Evolutionary conservation across 2,113 vertebrate genomes (phyloP).

Genomic region (Glaucomys volans): DNA sequence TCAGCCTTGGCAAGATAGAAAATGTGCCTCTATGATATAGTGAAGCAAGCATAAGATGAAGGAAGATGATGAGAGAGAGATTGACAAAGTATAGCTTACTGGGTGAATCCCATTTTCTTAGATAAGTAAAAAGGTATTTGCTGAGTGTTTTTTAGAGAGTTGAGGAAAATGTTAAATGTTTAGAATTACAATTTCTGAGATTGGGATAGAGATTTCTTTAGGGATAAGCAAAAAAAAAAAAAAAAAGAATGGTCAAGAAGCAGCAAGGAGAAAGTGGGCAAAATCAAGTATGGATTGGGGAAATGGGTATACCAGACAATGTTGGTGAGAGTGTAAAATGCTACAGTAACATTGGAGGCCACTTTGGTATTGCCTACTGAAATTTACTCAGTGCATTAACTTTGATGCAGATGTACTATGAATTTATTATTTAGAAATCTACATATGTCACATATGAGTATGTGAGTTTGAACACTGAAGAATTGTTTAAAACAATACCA

Average conservation of each 20-base stretch:
- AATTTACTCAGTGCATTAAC: not conserved
- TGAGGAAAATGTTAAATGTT: conserved; percentile 1
- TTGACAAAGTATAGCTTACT: conserved; percentile 20
- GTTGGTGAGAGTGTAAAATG: not conserved
- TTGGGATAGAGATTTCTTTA: not conserved
- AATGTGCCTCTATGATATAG: not conserved
- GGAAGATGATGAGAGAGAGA: not conserved
- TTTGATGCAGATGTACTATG: not conserved
- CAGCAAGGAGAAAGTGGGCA: not conserved
- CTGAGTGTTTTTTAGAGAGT: not conserved
- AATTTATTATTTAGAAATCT: conserved; percentile 25
- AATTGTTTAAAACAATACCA: conserved; percentile 38
- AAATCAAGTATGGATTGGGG: not conserved
- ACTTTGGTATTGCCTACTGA: not conserved
- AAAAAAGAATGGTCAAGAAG: not conserved
- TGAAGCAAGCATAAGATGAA: conserved; percentile 12
- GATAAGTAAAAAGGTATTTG: not conserved
- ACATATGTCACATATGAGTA: not conserved
- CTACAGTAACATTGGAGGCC: not conserved
- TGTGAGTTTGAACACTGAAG: not conserved
- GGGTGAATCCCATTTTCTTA: not conserved
- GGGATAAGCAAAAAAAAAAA: not conserved
- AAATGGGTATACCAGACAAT: not conserved
- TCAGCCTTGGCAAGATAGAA: not conserved
- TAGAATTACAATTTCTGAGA: conserved; percentile 1